Evolutionary conservation across 2,797 vertebrate genomes (phyloP), one percentile per base, ranked within the genome.

Genomic region (Lepilemur ruficaudatus): DNA sequence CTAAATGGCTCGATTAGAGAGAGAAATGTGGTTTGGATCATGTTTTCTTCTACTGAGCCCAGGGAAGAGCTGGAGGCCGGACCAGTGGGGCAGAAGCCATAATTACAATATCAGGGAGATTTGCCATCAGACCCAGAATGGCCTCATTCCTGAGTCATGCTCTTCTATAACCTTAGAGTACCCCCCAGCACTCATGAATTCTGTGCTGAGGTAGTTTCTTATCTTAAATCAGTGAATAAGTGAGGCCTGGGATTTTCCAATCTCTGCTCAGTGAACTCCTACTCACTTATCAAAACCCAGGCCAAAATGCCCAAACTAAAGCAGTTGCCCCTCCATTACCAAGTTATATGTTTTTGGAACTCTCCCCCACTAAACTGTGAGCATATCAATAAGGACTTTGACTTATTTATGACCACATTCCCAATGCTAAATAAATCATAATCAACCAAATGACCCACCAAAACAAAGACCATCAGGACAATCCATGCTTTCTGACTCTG

Each of bases 91-190:
- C 46, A 84, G 76, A 89, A 61, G 46, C 87, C 91, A 93, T 63
- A 72, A 75, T n/a, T 70, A 41, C n/a, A 55, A 2, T 20, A 65
- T 86, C 43, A 5, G 25, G 20, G 78, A 92, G 18, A 52, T 59
- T 90, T 78, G 52, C 50, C 13, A 20, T 89, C 57, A 78, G 67
- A 76, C 65, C 65, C n/a, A 63, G 67, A 95, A 63, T 41, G 83
- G 41, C 86, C 83, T 92, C 82, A 41, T 89, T 94, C 83, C 91
- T 91, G 73, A 95, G 72, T 89, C 73, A 59, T 9, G 14, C 43
- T 43, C 35, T 70, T 43, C 69, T 3, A 2, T 35, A 35, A 35
- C 48, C 72, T 67, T n/a, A 83, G 35, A 80, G 3, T 20, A 43
- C 57, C 89, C 89, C 59, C 32, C 22, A 67, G 59, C 32, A 38